Percentiles rank a stretch among this genome's conserved stretches.
Evolutionary conservation across 1,140 invertebrate genomes (phyloP).

Genomic region (Anagrus nilaparvatae): DNA sequence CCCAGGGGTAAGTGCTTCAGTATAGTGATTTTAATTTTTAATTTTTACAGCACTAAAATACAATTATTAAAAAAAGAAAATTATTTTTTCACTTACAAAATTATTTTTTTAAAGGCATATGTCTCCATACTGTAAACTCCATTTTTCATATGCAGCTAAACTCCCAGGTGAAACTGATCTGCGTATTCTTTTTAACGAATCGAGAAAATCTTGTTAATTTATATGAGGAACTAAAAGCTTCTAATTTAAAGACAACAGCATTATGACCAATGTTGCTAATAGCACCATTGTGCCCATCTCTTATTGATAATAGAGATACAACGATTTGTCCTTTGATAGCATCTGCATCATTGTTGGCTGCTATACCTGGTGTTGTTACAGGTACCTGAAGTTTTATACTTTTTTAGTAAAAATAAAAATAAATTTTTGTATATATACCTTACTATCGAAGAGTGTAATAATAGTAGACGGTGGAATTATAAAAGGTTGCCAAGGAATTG

Average conservation of each 20-base stretch:
- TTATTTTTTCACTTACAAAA: too few species aligned
- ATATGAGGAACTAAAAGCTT: slow-evolving; percentile 85
- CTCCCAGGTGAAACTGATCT: slow-evolving; percentile 81
- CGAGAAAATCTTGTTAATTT: slow-evolving; percentile 79
- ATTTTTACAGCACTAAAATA: too few species aligned
- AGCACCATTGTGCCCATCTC: too few species aligned
- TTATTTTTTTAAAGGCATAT: slow-evolving; percentile 64
- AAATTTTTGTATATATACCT: slow-evolving; percentile 12
- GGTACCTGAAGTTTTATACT: not conserved
- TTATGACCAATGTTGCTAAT: too few species aligned
- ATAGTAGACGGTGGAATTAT: slow-evolving; percentile 46
- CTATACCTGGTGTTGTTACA: slow-evolving; percentile 20
- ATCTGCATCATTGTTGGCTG: slow-evolving; percentile 29
- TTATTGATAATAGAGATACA: too few species aligned
- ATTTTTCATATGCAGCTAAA: slow-evolving; percentile 80
- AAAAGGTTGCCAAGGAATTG: slow-evolving; percentile 37
- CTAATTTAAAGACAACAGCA: slow-evolving; percentile 67
- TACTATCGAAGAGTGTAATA: slow-evolving; percentile 42
- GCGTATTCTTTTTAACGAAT: slow-evolving; percentile 80
- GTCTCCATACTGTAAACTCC: slow-evolving; percentile 89
- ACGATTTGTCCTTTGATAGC: too few species aligned
- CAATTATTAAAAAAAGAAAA: too few species aligned
- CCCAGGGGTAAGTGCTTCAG: too few species aligned
- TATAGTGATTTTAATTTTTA: too few species aligned
- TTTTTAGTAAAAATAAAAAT: not conserved